Conservation (phyloP, 2,113 vertebrate species). For the Naja naja region DNA sequence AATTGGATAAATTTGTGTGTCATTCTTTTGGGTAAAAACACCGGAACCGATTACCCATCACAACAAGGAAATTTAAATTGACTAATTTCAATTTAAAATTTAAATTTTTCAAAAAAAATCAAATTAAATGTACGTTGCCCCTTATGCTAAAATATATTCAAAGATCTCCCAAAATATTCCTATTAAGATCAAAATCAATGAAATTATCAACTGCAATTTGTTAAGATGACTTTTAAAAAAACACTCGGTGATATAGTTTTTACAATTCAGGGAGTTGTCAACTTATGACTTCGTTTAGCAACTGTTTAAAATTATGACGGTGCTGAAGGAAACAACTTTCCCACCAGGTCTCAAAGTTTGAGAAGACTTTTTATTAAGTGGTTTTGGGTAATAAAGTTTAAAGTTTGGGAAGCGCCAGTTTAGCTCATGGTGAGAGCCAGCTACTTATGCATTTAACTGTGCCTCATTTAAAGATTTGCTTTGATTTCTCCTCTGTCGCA, state of each 20-base stretch:
- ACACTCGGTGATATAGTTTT: too few species aligned
- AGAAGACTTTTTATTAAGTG: background rate
- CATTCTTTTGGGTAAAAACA: background rate
- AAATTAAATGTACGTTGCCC: background rate
- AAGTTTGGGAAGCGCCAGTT: background rate
- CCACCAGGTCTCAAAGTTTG: background rate
- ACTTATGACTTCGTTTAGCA: too few species aligned
- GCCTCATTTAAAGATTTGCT: background rate
- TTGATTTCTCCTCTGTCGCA: background rate
- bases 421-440: background rate
- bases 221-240: too few species aligned
- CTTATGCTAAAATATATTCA: too few species aligned
- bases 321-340: background rate
- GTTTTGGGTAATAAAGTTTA: background rate
- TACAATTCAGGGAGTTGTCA: too few species aligned
- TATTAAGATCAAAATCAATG: too few species aligned
- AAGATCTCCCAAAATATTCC: too few species aligned
- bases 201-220: too few species aligned
- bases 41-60: background rate
- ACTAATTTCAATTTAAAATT: background rate
- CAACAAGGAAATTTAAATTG: background rate
- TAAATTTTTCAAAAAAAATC: background rate
- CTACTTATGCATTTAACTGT: background rate
- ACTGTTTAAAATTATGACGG: too few species aligned
- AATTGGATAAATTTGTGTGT: background rate